Conservation (phyloP, 1,140 invertebrate genomes). For the Homarus americanus region DNA sequence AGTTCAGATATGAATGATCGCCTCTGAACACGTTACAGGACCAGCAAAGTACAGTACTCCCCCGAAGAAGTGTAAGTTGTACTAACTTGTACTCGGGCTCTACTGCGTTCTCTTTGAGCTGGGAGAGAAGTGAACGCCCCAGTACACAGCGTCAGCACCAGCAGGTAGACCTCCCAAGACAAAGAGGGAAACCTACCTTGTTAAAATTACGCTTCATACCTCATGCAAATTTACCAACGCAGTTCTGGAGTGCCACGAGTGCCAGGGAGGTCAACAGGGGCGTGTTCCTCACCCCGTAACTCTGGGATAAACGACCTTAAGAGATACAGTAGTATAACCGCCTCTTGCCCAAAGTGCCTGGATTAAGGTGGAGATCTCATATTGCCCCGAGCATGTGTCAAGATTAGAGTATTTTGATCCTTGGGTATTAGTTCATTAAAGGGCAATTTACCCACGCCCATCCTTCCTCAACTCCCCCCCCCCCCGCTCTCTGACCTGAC, state of each 20-base stretch:
- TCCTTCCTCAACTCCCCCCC: no score
- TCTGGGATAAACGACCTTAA: neutral
- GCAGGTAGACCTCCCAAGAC: no score
- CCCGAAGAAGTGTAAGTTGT: no score
- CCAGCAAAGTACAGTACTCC: no score
- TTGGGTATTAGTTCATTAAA: neutral
- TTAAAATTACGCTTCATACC: neutral
- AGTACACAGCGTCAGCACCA: no score
- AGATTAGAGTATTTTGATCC: neutral
- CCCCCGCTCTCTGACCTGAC: no score
- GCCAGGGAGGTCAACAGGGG: neutral
- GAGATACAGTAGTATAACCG: neutral
- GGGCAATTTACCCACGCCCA: neutral
- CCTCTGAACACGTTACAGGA: no score
- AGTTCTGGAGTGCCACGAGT: neutral
- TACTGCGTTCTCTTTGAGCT: no score
- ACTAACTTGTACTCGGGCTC: no score
- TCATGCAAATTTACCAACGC: neutral
- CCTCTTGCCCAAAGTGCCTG: neutral
- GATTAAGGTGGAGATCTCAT: constrained; percentile 4
- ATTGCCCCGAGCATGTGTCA: neutral
- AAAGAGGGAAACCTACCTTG: neutral
- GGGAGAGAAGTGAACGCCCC: no score
- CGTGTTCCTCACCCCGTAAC: neutral
- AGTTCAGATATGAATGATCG: no score